Evolutionary conservation across 2,113 vertebrate species (phyloP), one percentile per base, ranked within the genome.

Genomic region (Microcebus griseorufus): DNA sequence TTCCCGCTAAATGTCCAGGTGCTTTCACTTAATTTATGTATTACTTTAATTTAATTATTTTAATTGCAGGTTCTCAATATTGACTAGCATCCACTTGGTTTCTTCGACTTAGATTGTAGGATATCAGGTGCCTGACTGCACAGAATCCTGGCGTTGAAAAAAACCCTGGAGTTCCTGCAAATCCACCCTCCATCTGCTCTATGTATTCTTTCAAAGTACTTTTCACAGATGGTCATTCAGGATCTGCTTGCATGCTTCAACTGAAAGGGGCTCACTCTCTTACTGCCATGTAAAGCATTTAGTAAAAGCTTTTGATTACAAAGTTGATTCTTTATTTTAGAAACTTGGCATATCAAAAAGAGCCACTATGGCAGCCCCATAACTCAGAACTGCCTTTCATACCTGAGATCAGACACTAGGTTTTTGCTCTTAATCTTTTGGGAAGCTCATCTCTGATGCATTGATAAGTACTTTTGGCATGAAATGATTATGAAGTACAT

Each of bases 21-120:
- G 64, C 78, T 84, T 83, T 76, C 48, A 64, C 42, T 60, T 92
- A 65, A 39, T 84, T 83, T 70, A n/a, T 81, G 6, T 75, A 78
- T 85, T 51, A 48, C 42, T 65, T 92, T 90, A 92, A 58, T 75
- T 90, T 81, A 93, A 55, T 79, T 53, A 82, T 58, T 85, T 78
- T 90, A 62, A 45, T 75, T 53, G 32, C 10, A 5, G 27, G n/a
- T 73, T 93, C 55, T 95, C 64, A 45, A 27, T 83, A 80, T 72
- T 73, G 70, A 58, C 69, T 80, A 62, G 72, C 16, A 75, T 60
- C 16, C 7, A 27, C 29, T 6, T 84, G 14, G 67, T 32, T 39
- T 75, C n/a, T 42, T 58, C 42, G 17, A 32, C 37, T 75, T 51
- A 53, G 58, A 65, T 32, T 32, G 42, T 65, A 55, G 17, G n/a